Evolutionary conservation across 2,888 invertebrate genomes (phyloP).

Genomic region (Dolomedes plantarius): DNA sequence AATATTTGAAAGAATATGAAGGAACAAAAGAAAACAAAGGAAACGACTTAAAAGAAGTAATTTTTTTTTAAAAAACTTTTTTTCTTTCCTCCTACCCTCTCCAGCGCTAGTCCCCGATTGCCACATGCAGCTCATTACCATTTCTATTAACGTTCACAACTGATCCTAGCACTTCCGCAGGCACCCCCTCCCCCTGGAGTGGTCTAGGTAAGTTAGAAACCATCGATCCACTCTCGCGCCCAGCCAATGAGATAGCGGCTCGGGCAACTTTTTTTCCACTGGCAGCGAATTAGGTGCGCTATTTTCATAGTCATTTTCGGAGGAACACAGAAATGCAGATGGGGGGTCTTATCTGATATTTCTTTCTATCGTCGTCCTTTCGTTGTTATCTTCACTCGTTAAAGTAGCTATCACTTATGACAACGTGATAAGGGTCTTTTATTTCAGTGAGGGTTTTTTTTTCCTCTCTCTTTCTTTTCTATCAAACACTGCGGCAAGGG

Average conservation of each 20-base stretch:
- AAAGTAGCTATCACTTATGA: slow-evolving; percentile 59
- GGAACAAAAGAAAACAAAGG: no score
- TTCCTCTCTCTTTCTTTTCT: background rate
- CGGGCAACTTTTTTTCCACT: background rate
- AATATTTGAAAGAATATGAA: no score
- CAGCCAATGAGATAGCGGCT: slow-evolving; percentile 23
- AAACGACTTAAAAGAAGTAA: no score
- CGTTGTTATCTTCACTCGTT: slow-evolving; percentile 34
- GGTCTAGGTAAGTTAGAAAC: slow-evolving; percentile 33
- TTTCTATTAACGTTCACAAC: slow-evolving; percentile 68
- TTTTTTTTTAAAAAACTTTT: no score
- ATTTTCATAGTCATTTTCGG: slow-evolving; percentile 36
- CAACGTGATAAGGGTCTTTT: slow-evolving; percentile 33
- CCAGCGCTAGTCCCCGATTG: slow-evolving; percentile 5
- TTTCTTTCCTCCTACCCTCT: no score
- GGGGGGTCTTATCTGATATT: slow-evolving; percentile 50
- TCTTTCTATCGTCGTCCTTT: slow-evolving; percentile 22
- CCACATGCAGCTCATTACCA: slow-evolving; percentile 56
- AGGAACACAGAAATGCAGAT: slow-evolving; percentile 6
- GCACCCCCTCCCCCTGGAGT: background rate
- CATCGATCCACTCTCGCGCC: slow-evolving; percentile 42
- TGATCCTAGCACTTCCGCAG: slow-evolving; percentile 21
- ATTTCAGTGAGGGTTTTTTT: background rate
- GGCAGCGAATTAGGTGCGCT: slow-evolving; percentile 36
- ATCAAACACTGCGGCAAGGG: no score